Conservation (phyloP, 1,140 invertebrate species). For the Aplysia californica region DNA sequence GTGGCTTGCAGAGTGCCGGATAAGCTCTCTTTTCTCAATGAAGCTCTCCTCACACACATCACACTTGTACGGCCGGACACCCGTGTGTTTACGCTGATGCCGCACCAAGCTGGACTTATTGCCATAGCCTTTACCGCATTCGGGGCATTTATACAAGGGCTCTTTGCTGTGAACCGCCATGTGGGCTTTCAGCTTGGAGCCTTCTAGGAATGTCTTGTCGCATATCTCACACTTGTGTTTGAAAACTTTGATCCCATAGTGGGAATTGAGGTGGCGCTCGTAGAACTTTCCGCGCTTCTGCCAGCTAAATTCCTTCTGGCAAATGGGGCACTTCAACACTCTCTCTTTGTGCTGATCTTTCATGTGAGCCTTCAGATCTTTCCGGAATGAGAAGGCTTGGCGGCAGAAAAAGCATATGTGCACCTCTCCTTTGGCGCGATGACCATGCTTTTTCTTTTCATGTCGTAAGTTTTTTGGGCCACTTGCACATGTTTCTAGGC, state of each 20-base stretch:
- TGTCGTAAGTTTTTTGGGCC: not conserved
- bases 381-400: slow-evolving; percentile 13
- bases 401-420: slow-evolving; percentile 6
- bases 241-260: slow-evolving; percentile 27
- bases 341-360: slow-evolving; percentile 5
- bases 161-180: slow-evolving; percentile 17
- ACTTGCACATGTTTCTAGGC: not conserved
- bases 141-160: slow-evolving; percentile 8
- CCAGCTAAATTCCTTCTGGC: slow-evolving; percentile 25
- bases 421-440: slow-evolving; percentile 14
- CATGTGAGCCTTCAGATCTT: slow-evolving; percentile 14
- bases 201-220: slow-evolving; percentile 33
- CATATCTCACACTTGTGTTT: slow-evolving; percentile 33
- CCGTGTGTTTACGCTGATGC: slow-evolving; percentile 29
- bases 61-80: slow-evolving; percentile 28
- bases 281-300: slow-evolving; percentile 29
- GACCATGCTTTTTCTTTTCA: not conserved
- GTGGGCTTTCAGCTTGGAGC: slow-evolving; percentile 22
- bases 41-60: slow-evolving; percentile 24
- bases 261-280: slow-evolving; percentile 31
- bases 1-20: slow-evolving; percentile 26
- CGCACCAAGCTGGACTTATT: slow-evolving; percentile 27
- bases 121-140: slow-evolving; percentile 26
- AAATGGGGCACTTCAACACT: slow-evolving; percentile 27
- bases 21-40: slow-evolving; percentile 32